These are phyloP conservation scores for Mythimna impura DNA, from an alignment of 2,888 invertebrate genomes.

Conservation along the genomic window DNA sequence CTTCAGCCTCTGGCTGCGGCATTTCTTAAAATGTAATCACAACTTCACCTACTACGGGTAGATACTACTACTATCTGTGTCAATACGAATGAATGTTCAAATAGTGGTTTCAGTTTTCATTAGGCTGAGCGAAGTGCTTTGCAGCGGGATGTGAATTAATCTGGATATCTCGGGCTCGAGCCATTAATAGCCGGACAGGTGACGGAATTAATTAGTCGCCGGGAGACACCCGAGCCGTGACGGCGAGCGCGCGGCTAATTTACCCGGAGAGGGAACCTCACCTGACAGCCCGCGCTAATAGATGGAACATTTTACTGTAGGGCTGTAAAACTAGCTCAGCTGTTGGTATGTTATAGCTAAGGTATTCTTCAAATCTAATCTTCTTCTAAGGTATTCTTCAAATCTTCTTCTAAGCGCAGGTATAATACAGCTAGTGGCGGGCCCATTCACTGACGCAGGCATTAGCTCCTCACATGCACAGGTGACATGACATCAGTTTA, in stretches of 20 bases:
- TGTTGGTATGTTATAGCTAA: background rate
- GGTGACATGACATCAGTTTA: too few species aligned
- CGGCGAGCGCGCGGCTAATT: background rate
- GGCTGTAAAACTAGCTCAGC: background rate
- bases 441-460: too few species aligned
- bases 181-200: slow-evolving; percentile 40
- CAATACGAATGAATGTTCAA: slow-evolving; percentile 33
- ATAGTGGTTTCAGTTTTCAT: slow-evolving; percentile 36
- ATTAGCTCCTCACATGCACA: too few species aligned
- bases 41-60: slow-evolving; percentile 59
- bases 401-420: too few species aligned
- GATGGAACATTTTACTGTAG: background rate
- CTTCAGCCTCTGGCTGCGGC: slow-evolving; percentile 56
- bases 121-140: slow-evolving; percentile 20
- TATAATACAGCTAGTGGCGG: too few species aligned
- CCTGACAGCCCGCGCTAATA: background rate
- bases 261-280: background rate
- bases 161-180: slow-evolving; percentile 17
- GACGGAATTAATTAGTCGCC: slow-evolving; percentile 40
- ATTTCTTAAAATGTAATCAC: slow-evolving; percentile 68
- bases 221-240: slow-evolving; percentile 3
- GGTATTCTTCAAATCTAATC: too few species aligned
- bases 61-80: slow-evolving; percentile 17
- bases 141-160: slow-evolving; percentile 24
- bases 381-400: too few species aligned